Evolutionary conservation across 2,113 vertebrate genomes (phyloP).

Genomic region (Chlorocebus sabaeus): DNA sequence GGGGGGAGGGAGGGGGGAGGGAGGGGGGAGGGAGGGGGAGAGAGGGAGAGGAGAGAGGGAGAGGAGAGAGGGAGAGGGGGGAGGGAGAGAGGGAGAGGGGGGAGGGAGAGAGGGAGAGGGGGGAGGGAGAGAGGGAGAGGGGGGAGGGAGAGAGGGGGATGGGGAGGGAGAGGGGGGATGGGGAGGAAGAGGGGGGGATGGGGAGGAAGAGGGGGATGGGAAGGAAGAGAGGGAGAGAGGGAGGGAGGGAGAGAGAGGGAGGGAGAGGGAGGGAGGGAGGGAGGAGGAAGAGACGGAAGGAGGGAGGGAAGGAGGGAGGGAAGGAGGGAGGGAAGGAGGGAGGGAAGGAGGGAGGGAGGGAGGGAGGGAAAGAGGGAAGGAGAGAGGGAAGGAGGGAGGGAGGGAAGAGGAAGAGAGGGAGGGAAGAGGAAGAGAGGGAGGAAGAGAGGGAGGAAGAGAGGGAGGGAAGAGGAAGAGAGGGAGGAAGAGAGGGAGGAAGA

Average conservation of each 20-base stretch:
- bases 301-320: fast-evolving
- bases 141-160: fast-evolving
- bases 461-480: fast-evolving
- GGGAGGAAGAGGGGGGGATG: fast-evolving
- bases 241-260: fast-evolving
- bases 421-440: fast-evolving
- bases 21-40: fast-evolving
- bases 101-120: fast-evolving
- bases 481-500: fast-evolving
- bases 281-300: fast-evolving
- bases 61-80: fast-evolving
- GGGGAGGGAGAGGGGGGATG: fast-evolving
- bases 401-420: fast-evolving
- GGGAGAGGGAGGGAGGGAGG: fast-evolving
- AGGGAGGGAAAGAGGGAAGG: fast-evolving
- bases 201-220: fast-evolving
- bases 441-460: fast-evolving
- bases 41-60: fast-evolving
- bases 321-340: fast-evolving
- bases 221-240: fast-evolving
- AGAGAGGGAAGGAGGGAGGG: too few relatives aligned
- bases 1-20: fast-evolving
- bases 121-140: fast-evolving
- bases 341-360: too few relatives aligned
- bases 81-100: too few relatives aligned